A percentile compares a stretch with the other conserved stretches of the same genome.
Conservation (phyloP, 2,113 vertebrate genomes). For the Pantherophis guttatus region DNA sequence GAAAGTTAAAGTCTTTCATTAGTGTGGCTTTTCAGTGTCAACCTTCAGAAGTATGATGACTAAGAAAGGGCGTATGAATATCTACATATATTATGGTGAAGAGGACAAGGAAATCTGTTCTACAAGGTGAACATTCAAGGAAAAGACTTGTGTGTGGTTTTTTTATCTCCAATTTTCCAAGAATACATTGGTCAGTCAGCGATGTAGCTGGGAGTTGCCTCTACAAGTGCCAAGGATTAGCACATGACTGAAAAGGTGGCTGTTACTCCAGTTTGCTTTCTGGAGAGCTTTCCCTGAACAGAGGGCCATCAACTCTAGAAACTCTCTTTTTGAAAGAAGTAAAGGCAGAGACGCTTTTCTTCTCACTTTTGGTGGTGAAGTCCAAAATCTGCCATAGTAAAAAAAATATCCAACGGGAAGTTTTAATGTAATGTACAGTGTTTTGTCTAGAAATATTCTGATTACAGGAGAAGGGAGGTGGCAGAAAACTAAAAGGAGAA, state of each 20-base stretch:
- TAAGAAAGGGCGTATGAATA: background rate
- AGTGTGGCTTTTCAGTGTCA: background rate
- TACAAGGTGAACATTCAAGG: background rate
- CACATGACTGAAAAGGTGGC: background rate
- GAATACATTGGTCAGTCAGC: background rate
- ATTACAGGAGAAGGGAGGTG: background rate
- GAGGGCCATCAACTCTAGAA: background rate
- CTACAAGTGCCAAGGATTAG: background rate
- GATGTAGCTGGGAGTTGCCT: conserved; percentile 13
- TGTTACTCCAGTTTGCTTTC: background rate
- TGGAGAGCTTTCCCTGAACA: too few relatives aligned
- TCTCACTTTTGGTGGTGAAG: background rate
- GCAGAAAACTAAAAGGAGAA: background rate
- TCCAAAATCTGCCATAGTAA: background rate
- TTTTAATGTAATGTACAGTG: background rate
- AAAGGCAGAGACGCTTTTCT: background rate
- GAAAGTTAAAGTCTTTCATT: background rate
- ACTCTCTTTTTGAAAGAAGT: background rate
- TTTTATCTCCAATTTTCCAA: background rate
- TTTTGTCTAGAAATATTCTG: background rate
- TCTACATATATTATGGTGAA: background rate
- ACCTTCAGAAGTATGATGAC: background rate
- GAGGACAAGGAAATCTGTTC: background rate
- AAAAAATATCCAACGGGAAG: background rate
- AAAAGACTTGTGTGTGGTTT: background rate